These are phyloP conservation scores for Latrodectus elegans DNA, from an alignment of 2,888 invertebrate species.

Conservation along the genomic window DNA sequence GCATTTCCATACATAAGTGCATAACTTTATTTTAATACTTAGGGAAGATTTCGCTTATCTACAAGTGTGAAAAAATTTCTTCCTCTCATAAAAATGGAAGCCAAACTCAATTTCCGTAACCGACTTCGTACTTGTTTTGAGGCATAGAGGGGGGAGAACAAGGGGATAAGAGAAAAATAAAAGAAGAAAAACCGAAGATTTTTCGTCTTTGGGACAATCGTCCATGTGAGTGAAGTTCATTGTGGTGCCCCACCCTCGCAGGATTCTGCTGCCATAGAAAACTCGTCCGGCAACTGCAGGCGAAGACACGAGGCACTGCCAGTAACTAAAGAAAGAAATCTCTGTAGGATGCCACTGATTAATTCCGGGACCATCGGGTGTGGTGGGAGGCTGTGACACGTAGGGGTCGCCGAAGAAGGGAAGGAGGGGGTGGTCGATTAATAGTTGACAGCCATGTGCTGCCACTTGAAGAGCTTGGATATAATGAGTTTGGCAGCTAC, in stretches of 20 bases:
- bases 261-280: background rate
- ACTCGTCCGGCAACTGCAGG: slow-evolving; percentile 23
- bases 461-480: slow-evolving; percentile 48
- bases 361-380: slow-evolving; percentile 55
- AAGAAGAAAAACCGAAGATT: background rate
- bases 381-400: slow-evolving; percentile 21
- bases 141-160: too few species aligned
- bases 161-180: background rate
- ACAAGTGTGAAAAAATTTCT: too few species aligned
- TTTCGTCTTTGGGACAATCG: background rate
- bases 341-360: slow-evolving; percentile 47
- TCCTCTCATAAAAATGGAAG: too few species aligned
- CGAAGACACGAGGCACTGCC: slow-evolving; percentile 6
- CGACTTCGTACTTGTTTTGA: too few species aligned
- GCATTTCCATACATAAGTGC: too few species aligned
- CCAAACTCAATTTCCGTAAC: too few species aligned
- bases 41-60: too few species aligned
- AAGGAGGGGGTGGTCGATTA: slow-evolving; percentile 45
- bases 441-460: slow-evolving; percentile 58
- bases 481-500: slow-evolving; percentile 57
- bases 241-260: slow-evolving; percentile 25
- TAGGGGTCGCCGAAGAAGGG: background rate
- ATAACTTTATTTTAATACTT: too few species aligned
- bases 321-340: slow-evolving; percentile 17
- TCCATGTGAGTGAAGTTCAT: background rate